These are phyloP conservation scores for Drosophila lacteicornis DNA, from an alignment of 1,140 invertebrate species.

Conservation along the genomic window DNA sequence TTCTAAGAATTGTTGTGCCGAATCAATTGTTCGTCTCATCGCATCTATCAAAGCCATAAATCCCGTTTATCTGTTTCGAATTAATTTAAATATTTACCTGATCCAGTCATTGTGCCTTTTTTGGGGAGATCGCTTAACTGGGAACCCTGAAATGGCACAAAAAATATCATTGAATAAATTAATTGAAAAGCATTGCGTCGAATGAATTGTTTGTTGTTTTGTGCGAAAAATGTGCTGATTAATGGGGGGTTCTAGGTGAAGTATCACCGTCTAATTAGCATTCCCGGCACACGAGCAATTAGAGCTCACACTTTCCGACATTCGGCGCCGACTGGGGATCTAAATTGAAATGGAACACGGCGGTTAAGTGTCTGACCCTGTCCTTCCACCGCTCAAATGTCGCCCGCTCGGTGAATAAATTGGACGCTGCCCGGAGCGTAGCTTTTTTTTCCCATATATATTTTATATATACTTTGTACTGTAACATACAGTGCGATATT, in stretches of 20 bases:
- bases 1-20: conserved; percentile 14
- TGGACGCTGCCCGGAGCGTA: conserved; percentile 12
- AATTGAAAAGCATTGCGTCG: conserved; percentile 39
- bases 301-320: conserved; percentile 50
- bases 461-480: conserved; percentile 12
- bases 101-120: conserved; percentile 66
- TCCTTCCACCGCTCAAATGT: conserved; percentile 31
- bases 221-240: conserved; percentile 26
- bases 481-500: conserved; percentile 10
- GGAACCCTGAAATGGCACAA: conserved; percentile 46
- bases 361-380: conserved; percentile 46
- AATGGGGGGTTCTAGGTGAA: conserved; percentile 40
- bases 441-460: conserved; percentile 28
- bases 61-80: conserved; percentile 7
- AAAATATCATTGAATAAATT: conserved; percentile 49
- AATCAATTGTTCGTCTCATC: conserved; percentile 7
- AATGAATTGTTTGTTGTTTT: conserved; percentile 41
- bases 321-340: neutral
- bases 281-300: conserved; percentile 49
- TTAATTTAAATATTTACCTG: conserved; percentile 61
- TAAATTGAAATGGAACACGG: conserved; percentile 39
- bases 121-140: conserved; percentile 21
- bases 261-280: conserved; percentile 60
- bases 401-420: conserved; percentile 22
- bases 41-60: conserved; percentile 10